Base-by-base conservation (phyloP, 64 coral and sea anemone species). In the Cladopsammia gracilis region DNA sequence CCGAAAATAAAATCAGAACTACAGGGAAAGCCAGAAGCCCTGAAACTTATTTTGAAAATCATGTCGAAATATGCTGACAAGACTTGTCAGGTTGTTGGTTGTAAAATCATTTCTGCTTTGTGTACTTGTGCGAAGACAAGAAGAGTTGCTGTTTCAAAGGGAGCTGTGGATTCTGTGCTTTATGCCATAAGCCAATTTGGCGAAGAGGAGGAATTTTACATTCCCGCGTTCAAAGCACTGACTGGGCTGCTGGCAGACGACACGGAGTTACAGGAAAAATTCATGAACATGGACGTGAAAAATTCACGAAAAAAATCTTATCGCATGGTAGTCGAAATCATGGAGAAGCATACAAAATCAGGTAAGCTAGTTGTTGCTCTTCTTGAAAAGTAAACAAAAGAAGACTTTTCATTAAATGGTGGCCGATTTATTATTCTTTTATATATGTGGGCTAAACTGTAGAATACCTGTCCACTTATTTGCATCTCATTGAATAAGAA, bases 151-250 rank as follows among this genome's bases (percentile, higher is more conserved):
- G 3, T 88, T 42, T 25, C 23, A 11, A 60, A 45, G 9, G 68
- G 72, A 24, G 68, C 83, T 9, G 53, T 93, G n/a, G 73, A 67
- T 34, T 52, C 62, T 8, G 85, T 93, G 14, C n/a, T 87, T 48
- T 70, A 75, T 47, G 91, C 91, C 2, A 93, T 93, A 13, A 79
- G 75, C 51, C 73, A 64, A 15, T 87, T 87, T 65, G 91, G 46
- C 13, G 57, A 93, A 26, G 71, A 93, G 1, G 91, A 93, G 20
- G 91, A 93, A 60, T 75, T 93, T 50, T 85, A 93, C 22, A n/a
- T 60, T 13, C 73, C 82, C 3, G 91, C 91, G 14, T 62, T 93
- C 15, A 70, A 93, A 48, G 81, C 64, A 3, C 62, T 93, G 2
- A 93, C 54, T 34, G n/a, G 58, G 13, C 22, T 92, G 8, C 59